phyloP scores from a whole-genome alignment of 2,797 vertebrate species.

The Sternarchorhynchus goeldii region DNA sequence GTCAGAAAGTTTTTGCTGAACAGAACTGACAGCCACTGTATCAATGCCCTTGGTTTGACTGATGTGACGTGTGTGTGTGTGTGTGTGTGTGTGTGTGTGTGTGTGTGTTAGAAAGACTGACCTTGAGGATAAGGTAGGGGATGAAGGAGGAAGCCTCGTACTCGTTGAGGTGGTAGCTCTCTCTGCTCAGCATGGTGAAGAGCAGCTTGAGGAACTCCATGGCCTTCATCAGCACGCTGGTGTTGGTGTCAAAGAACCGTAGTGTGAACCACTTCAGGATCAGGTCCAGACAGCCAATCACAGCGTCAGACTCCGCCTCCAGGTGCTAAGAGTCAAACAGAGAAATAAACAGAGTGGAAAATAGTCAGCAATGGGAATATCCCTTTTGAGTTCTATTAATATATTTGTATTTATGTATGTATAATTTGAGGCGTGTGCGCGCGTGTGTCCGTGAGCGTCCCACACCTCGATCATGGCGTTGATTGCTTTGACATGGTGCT shows the following conservation, averaged over 20 bases:
- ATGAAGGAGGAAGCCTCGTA: constrained; percentile 94
- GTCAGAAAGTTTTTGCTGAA: not conserved
- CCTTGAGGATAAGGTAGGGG: constrained; percentile 95
- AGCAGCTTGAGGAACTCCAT: constrained; percentile 95
- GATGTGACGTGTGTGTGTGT: not conserved
- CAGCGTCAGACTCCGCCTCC: constrained; percentile 90
- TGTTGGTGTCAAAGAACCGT: constrained; percentile 98
- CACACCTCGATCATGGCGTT: constrained; percentile 92
- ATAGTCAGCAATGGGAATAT: not conserved
- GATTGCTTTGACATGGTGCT: constrained; percentile 93
- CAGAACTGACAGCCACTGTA: too few species aligned
- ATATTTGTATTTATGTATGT: not conserved
- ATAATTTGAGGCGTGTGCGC: not conserved
- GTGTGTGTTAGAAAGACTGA: not conserved
- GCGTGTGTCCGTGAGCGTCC: not conserved
- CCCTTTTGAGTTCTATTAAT: too few species aligned
- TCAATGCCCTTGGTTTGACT: not conserved
- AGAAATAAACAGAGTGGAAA: not conserved
- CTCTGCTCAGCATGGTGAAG: constrained; percentile 86
- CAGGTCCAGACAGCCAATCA: constrained; percentile 90
- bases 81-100: not conserved
- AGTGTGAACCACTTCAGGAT: constrained; percentile 97
- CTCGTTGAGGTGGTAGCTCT: constrained; percentile 92
- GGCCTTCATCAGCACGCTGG: constrained; percentile 94
- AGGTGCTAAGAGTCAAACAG: constrained; percentile 76